A percentile compares a stretch with the other conserved stretches of the same genome.
phyloP scores from a whole-genome alignment of 2,113 vertebrate species.

The Chaenocephalus aceratus region DNA sequence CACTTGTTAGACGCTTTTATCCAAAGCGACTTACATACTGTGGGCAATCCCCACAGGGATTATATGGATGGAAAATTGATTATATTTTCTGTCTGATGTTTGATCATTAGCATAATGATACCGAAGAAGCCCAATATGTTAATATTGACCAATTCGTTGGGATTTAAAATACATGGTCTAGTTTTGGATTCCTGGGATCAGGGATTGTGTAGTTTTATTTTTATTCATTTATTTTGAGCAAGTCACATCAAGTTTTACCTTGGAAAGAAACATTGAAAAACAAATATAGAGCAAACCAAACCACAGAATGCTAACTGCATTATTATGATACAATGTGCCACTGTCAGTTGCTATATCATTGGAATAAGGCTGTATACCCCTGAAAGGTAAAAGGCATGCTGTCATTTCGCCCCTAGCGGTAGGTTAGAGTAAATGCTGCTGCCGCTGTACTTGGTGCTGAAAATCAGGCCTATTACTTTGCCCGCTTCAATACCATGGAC shows the following conservation, averaged over 20 bases:
- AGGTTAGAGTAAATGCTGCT: neutral
- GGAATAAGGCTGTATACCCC: too few species aligned
- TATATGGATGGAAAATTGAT: slow-evolving; percentile 53
- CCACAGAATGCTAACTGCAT: neutral
- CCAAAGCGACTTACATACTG: too few species aligned
- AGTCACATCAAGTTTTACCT: neutral
- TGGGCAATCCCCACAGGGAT: too few species aligned
- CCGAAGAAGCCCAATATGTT: slow-evolving; percentile 13
- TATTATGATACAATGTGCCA: neutral
- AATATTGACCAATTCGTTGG: slow-evolving; percentile 5
- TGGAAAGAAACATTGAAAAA: neutral
- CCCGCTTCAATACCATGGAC: slow-evolving; percentile 34
- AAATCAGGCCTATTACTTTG: neutral
- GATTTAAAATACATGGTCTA: neutral
- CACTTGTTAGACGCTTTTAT: neutral
- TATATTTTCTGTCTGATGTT: slow-evolving; percentile 58
- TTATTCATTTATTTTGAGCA: neutral
- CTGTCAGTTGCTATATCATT: neutral
- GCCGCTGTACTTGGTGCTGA: slow-evolving; percentile 60
- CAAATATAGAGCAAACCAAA: neutral
- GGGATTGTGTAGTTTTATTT: neutral
- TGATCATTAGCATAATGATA: slow-evolving; percentile 35
- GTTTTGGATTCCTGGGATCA: neutral
- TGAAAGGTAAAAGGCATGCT: neutral
- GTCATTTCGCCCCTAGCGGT: slow-evolving; percentile 49